Percentiles rank a stretch among this genome's conserved stretches.
These are phyloP conservation scores for Macrocentrus cingulum DNA, from an alignment of 1,140 invertebrate species.

Conservation along the genomic window DNA sequence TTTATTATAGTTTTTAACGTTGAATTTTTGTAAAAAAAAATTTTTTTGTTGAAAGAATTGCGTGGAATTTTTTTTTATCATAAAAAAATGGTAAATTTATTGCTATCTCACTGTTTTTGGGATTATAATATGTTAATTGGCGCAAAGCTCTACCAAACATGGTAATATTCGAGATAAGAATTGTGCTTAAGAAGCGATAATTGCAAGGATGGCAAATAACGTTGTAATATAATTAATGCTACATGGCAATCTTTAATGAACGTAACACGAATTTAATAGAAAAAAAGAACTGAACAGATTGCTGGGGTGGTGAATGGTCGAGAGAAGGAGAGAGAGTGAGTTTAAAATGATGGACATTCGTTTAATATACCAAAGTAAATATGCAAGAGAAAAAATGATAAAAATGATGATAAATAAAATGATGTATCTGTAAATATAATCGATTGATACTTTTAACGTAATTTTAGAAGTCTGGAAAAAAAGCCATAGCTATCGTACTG, in stretches of 20 bases:
- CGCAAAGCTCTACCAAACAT: conserved; percentile 17
- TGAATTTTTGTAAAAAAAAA: no score
- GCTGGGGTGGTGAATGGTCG: conserved; percentile 1
- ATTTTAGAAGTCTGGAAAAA: conserved; percentile 3
- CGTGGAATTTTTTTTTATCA: no score
- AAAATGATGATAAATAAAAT: not conserved
- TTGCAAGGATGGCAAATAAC: conserved; percentile 22
- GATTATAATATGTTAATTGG: conserved; percentile 26
- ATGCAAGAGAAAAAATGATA: not conserved
- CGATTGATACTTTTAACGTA: not conserved
- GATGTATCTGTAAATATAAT: conserved; percentile 21
- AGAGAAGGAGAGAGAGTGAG: conserved; percentile 3
- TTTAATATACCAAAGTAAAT: conserved; percentile 19
- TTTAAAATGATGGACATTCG: conserved; percentile 5
- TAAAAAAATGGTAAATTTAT: not conserved
- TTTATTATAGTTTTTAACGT: no score
- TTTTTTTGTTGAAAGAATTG: no score
- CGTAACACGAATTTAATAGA: conserved; percentile 20
- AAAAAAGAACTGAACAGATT: not conserved
- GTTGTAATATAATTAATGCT: conserved; percentile 29
- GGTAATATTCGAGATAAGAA: conserved; percentile 20
- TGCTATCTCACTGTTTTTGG: not conserved
- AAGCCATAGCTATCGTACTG: conserved; percentile 20
- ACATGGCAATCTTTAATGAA: conserved; percentile 25
- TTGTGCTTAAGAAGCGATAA: conserved; percentile 18